Evolutionary conservation across 1,140 invertebrate genomes (phyloP).

Genomic region (Drosophila paulistorum): DNA sequence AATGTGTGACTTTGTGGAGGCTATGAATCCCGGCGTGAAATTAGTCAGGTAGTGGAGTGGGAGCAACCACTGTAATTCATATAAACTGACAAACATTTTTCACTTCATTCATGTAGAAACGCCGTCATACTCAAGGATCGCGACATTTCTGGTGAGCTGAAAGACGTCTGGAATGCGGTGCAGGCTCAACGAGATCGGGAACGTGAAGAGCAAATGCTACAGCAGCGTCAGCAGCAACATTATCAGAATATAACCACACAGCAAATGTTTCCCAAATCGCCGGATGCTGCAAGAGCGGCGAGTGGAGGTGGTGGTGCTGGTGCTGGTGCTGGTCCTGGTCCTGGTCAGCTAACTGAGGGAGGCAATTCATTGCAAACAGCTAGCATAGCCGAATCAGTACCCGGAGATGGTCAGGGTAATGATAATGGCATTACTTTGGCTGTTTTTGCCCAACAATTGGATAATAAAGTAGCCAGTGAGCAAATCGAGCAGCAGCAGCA

Average conservation of each 20-base stretch:
- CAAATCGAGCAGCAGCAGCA: conserved; percentile 47
- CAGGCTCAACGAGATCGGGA: conserved; percentile 87
- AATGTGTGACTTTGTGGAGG: conserved; percentile 88
- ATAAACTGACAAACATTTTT: too few species aligned
- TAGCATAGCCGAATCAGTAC: conserved; percentile 56
- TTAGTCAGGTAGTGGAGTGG: conserved; percentile 82
- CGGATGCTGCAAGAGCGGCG: conserved; percentile 60
- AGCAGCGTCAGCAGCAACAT: conserved; percentile 76
- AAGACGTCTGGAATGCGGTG: conserved; percentile 89
- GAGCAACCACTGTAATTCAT: background rate
- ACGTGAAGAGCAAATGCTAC: conserved; percentile 82
- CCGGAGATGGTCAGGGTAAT: conserved; percentile 54
- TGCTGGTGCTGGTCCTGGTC: conserved; percentile 16
- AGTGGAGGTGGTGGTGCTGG: conserved; percentile 38
- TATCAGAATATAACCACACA: conserved; percentile 80
- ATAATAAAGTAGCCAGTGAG: conserved; percentile 71
- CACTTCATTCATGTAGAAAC: conserved; percentile 67
- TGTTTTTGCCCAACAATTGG: conserved; percentile 70
- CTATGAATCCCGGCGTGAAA: conserved; percentile 86
- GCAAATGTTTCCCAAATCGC: conserved; percentile 79
- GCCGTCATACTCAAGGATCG: conserved; percentile 87
- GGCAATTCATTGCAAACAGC: conserved; percentile 42
- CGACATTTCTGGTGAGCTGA: conserved; percentile 88
- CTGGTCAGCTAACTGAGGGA: conserved; percentile 43
- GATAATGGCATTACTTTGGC: conserved; percentile 68